These are phyloP conservation scores for Gryllus longicercus DNA, from an alignment of 2,888 invertebrate genomes.

Conservation along the genomic window DNA sequence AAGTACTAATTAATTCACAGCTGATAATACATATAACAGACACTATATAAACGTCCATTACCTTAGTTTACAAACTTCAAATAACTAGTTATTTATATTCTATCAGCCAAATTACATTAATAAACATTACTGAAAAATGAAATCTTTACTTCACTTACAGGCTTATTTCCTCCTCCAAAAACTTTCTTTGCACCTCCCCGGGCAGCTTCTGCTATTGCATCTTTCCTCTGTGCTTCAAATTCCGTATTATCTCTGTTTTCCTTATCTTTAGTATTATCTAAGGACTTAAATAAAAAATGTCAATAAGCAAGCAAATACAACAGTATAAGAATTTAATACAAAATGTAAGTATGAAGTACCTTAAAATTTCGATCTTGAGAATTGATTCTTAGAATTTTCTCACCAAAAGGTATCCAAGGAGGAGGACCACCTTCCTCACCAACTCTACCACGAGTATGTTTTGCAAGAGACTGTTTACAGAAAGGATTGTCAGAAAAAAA, in stretches of 20 bases:
- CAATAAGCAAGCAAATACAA: constrained; percentile 19
- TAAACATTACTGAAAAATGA: constrained; percentile 20
- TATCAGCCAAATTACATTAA: not conserved
- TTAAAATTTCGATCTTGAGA: constrained; percentile 61
- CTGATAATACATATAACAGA: no score
- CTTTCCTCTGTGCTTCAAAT: constrained; percentile 85
- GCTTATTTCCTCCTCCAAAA: constrained; percentile 55
- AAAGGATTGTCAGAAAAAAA: constrained; percentile 35
- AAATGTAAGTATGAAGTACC: constrained; percentile 26
- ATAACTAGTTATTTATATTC: no score
- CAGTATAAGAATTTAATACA: not conserved
- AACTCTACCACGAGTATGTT: constrained; percentile 56
- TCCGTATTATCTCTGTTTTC: constrained; percentile 69
- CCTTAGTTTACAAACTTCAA: no score
- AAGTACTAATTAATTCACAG: no score
- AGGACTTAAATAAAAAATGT: constrained; percentile 32
- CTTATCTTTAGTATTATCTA: constrained; percentile 52
- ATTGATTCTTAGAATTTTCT: constrained; percentile 60
- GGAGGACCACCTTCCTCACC: constrained; percentile 77
- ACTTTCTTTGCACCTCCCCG: constrained; percentile 54
- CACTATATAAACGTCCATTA: no score
- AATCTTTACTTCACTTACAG: constrained; percentile 40
- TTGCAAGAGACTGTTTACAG: constrained; percentile 54
- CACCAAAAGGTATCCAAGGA: constrained; percentile 89
- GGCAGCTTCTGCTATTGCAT: constrained; percentile 84